Base-by-base conservation (phyloP, 2,113 vertebrate species). In the Prochilodus magdalenae region DNA sequence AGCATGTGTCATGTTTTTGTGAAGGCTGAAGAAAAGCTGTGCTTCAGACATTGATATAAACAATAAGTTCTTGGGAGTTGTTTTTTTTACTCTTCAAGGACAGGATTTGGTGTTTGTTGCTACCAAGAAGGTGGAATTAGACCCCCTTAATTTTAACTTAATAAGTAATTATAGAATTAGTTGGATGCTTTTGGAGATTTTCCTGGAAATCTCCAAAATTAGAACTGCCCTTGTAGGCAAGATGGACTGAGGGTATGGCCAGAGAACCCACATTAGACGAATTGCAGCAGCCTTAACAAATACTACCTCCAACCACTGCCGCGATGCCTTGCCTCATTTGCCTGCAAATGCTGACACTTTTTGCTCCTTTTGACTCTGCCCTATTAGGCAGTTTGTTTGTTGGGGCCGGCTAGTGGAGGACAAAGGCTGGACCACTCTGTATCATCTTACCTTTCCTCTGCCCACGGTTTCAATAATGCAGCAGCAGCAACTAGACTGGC, bases 391-490 rank as follows among this genome's bases (percentile, higher is more conserved):
- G 44, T 76, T 40, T 73, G 77, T 84, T 84, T 77, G 67, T 59
- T 75, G 63, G 71, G 33, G 36, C 33, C 57, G 47, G 63, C 30
- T 16, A 13, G 36, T 11, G 26, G 26, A 29, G 60, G 30, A 63
- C 66, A 44, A 55, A 18, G 65, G 13, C 12, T 15, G 3, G 60
- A 13, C 29, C 30, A 20, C 57, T 65, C 18, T 14, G 22, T 70
- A 60, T 80, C 69, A 71, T 78, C 57, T 85, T 69, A 86, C 67
- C 86, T 78, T 83, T 76, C 63, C 67, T 63, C 60, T 83, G 79
- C 87, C 85, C 71, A 88, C 79, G 36, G 44, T n/a, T 73, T 93
- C 36, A 93, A 91, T 92, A 89, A 92, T 91, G 88, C 85, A 92
- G 80, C 44, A 40, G 60, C 60, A 12, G 40, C 40, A 22, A 60